A percentile compares a stretch with the other conserved stretches of the same genome.
These are phyloP conservation scores for Palloptera scutellata DNA, from an alignment of 2,888 invertebrate genomes.

Conservation along the genomic window DNA sequence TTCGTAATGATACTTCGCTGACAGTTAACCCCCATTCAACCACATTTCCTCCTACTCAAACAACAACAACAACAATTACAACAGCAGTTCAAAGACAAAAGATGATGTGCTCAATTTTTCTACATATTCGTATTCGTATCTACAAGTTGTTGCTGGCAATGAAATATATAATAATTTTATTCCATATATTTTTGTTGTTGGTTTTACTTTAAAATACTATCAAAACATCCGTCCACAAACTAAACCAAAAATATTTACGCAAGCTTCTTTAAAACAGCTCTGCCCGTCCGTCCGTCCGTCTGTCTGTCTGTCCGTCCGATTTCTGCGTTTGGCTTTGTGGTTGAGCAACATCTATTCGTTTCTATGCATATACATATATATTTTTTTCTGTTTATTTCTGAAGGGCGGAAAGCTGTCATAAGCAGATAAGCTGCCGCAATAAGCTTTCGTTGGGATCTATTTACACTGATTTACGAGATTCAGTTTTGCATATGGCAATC, in stretches of 20 bases:
- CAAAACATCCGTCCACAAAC: too few species aligned
- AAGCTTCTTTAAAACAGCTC: neutral
- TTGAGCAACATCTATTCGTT: constrained; percentile 1
- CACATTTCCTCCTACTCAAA: constrained; percentile 16
- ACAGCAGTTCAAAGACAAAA: too few species aligned
- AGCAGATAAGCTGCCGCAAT: constrained; percentile 63
- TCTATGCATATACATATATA: constrained; percentile 20
- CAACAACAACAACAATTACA: neutral
- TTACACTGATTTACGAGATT: constrained; percentile 47
- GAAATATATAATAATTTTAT: constrained; percentile 34
- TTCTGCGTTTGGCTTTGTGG: constrained; percentile 14
- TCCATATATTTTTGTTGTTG: constrained; percentile 1
- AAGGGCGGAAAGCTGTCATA: constrained; percentile 61
- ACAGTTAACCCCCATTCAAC: constrained; percentile 51
- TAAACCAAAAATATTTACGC: too few species aligned
- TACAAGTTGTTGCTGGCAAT: constrained; percentile 40
- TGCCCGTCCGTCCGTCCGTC: constrained; percentile 8
- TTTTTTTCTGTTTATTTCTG: constrained; percentile 23
- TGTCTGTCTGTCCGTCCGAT: constrained; percentile 22
- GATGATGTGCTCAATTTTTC: neutral
- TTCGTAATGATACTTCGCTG: constrained; percentile 58
- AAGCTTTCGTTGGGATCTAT: constrained; percentile 50
- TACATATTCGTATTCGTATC: constrained; percentile 23
- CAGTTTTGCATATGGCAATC: constrained; percentile 44
- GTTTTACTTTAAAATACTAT: too few species aligned